phyloP scores from a whole-genome alignment of 1,140 invertebrate genomes.

The Gonioctena quinquepunctata region DNA sequence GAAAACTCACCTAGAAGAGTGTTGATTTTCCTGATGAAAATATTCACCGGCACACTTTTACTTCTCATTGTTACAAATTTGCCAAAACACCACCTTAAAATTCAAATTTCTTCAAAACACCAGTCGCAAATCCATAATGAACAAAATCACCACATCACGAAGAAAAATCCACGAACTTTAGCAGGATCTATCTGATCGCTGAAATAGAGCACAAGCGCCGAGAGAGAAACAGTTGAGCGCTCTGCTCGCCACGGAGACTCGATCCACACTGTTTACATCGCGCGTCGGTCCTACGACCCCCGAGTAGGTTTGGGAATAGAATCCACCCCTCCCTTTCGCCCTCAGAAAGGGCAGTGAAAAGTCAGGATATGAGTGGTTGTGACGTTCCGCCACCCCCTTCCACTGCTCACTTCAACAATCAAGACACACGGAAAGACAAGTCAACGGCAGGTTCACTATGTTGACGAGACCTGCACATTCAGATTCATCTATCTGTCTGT shows the following conservation, averaged over 20 bases:
- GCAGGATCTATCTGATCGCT: not conserved
- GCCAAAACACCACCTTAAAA: not conserved
- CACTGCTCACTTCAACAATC: slow-evolving; percentile 18
- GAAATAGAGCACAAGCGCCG: not conserved
- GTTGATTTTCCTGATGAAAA: slow-evolving; percentile 38
- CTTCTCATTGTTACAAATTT: slow-evolving; percentile 29
- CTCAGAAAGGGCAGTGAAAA: slow-evolving; percentile 38
- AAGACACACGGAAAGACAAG: slow-evolving; percentile 28
- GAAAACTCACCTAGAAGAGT: slow-evolving; percentile 31
- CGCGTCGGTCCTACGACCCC: slow-evolving; percentile 30
- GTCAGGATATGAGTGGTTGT: slow-evolving; percentile 45
- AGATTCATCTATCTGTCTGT: slow-evolving; percentile 47
- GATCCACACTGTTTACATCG: slow-evolving; percentile 38
- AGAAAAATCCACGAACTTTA: not conserved
- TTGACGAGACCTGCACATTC: slow-evolving; percentile 39
- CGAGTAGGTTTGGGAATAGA: slow-evolving; percentile 31
- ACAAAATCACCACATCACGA: not conserved
- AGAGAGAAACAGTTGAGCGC: not conserved
- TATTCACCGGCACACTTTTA: slow-evolving; percentile 39
- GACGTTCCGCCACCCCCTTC: slow-evolving; percentile 34
- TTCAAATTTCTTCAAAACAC: not conserved
- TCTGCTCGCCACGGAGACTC: slow-evolving; percentile 1
- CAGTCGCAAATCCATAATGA: not conserved
- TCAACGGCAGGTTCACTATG: slow-evolving; percentile 18
- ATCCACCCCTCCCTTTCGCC: slow-evolving; percentile 22